Conservation (phyloP, 2,888 invertebrate species). For the Ametastegia equiseti region DNA sequence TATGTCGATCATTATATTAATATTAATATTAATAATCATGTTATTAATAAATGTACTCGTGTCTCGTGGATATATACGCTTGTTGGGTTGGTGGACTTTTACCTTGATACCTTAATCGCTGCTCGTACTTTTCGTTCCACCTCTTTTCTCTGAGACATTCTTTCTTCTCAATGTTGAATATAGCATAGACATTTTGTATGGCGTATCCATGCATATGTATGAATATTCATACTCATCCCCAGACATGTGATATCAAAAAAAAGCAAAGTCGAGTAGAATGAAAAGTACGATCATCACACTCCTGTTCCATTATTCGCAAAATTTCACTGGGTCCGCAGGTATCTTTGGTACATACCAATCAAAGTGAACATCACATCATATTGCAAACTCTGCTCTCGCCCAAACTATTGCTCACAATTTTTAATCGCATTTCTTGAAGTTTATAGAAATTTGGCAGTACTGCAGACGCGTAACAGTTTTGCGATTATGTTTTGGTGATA, state of each 20-base stretch:
- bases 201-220: neutral
- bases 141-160: constrained; percentile 47
- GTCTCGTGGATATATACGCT: constrained; percentile 75
- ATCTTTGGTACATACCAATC: constrained; percentile 63
- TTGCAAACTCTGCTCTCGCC: constrained; percentile 4
- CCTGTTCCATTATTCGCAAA: constrained; percentile 68
- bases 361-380: constrained; percentile 14
- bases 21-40: constrained; percentile 74
- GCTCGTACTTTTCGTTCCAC: constrained; percentile 71
- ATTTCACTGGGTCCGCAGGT: constrained; percentile 73
- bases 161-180: constrained; percentile 38
- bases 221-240: neutral
- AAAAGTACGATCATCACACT: constrained; percentile 69
- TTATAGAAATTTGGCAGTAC: neutral
- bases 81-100: constrained; percentile 75
- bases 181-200: neutral
- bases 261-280: constrained; percentile 4
- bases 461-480: neutral
- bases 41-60: constrained; percentile 75
- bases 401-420: constrained; percentile 10
- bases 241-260: neutral
- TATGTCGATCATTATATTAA: constrained; percentile 73
- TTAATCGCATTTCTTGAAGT: neutral
- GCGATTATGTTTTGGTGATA: neutral
- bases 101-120: constrained; percentile 71